A percentile compares a stretch with the other conserved stretches of the same genome.
phyloP scores from a whole-genome alignment of 2,113 vertebrate species.

The Accipiter cooperii region DNA sequence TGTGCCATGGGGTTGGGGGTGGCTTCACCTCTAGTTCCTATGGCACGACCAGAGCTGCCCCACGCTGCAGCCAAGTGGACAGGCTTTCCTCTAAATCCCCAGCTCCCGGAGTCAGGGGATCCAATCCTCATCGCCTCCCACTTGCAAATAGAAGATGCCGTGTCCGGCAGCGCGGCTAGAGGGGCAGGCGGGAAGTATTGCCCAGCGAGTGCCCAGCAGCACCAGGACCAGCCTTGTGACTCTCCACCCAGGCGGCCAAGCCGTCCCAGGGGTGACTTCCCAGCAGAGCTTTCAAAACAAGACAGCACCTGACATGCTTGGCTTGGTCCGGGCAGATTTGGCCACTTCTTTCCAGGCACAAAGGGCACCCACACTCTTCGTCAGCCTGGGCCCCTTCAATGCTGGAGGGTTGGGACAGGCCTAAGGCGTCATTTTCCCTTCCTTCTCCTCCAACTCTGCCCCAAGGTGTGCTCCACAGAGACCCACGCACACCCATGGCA shows the following conservation, averaged over 20 bases:
- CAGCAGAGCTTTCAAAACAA: not conserved
- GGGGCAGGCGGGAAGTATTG: fast-evolving
- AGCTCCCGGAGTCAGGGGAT: not conserved
- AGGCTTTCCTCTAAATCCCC: not conserved
- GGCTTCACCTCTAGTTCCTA: not conserved
- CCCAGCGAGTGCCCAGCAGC: fast-evolving
- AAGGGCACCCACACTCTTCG: not conserved
- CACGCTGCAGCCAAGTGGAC: fast-evolving
- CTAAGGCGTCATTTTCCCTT: fast-evolving
- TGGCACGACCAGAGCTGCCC: not conserved
- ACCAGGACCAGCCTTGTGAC: not conserved
- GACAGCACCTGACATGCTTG: not conserved
- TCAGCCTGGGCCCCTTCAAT: fast-evolving
- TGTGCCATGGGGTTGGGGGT: too few relatives aligned
- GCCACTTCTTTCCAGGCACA: not conserved
- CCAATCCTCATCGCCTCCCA: fast-evolving
- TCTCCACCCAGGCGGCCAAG: not conserved
- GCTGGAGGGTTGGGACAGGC: not conserved
- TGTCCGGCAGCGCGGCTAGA: fast-evolving
- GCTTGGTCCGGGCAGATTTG: not conserved
- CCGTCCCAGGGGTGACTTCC: not conserved
- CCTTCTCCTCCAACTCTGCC: not conserved
- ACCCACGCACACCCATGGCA: fast-evolving
- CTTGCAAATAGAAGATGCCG: not conserved
- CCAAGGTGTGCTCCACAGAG: not conserved